These are phyloP conservation scores for Chelidonichthys spinosus DNA, from an alignment of 2,797 vertebrate species.

Conservation along the genomic window DNA sequence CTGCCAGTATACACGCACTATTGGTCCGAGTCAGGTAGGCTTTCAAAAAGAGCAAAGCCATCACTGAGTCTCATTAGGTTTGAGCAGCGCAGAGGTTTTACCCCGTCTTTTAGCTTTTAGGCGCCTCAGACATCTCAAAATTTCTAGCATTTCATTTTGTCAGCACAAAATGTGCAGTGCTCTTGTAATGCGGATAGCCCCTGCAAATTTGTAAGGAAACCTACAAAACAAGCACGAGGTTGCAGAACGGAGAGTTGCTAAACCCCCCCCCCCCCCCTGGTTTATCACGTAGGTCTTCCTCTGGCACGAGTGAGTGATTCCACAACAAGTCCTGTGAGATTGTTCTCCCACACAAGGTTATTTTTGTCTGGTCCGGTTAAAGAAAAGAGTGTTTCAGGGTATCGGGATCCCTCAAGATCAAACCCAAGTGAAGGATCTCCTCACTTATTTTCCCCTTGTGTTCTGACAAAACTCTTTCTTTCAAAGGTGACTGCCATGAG, in stretches of 20 bases:
- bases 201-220: constrained; percentile 32
- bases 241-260: constrained; percentile 1
- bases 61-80: constrained; percentile 43
- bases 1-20: constrained; percentile 18
- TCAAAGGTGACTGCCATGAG: not conserved
- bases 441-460: not conserved
- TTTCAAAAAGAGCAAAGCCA: constrained; percentile 39
- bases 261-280: not conserved
- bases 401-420: constrained; percentile 16
- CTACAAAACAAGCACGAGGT: constrained; percentile 11
- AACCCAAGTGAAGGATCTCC: constrained; percentile 7
- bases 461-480: not conserved
- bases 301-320: constrained; percentile 17
- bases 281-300: constrained; percentile 9
- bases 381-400: not conserved
- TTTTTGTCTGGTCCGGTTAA: not conserved
- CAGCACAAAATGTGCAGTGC: constrained; percentile 60
- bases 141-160: constrained; percentile 57
- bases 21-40: constrained; percentile 18
- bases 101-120: constrained; percentile 20
- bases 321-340: constrained; percentile 20
- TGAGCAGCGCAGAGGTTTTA: constrained; percentile 27
- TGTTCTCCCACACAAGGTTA: constrained; percentile 4
- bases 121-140: constrained; percentile 33
- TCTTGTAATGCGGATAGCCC: constrained; percentile 47